Conservation (phyloP, 2,113 vertebrate species). For the Oenanthe oenanthe region DNA sequence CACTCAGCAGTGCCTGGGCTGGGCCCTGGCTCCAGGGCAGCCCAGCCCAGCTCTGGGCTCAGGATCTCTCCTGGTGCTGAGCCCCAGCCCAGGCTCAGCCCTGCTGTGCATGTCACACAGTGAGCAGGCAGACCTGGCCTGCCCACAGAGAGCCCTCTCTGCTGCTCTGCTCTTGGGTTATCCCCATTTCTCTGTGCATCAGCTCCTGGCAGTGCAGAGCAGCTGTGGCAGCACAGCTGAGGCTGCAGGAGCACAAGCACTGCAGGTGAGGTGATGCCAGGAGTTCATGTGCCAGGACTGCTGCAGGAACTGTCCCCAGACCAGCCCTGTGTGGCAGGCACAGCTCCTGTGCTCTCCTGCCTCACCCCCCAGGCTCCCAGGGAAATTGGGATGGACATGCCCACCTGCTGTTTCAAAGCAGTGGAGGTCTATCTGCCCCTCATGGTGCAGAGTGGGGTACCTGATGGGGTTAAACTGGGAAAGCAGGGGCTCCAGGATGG, state of each 20-base stretch:
- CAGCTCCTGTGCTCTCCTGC: accelerated
- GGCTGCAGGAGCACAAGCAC: background rate
- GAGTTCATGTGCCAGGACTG: background rate
- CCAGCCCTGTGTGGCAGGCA: background rate
- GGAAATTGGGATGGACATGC: accelerated
- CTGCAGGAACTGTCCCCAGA: background rate
- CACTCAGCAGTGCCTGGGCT: background rate
- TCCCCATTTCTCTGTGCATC: background rate
- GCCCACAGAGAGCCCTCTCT: background rate
- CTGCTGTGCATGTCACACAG: background rate
- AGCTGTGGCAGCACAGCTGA: background rate
- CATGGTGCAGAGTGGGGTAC: accelerated
- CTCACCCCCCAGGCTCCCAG: background rate
- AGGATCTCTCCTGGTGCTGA: background rate
- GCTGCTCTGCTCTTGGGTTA: background rate
- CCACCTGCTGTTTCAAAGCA: background rate
- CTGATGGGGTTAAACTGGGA: background rate
- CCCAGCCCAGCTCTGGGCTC: background rate
- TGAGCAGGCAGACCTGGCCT: background rate
- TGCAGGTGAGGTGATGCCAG: background rate
- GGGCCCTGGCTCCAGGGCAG: background rate
- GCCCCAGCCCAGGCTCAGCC: background rate
- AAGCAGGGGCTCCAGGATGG: background rate
- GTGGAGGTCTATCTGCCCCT: background rate
- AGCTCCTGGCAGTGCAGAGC: background rate